Evolutionary conservation across 2,888 invertebrate genomes (phyloP), one percentile per base, ranked within the genome.

Genomic region (Rhagium mordax): DNA sequence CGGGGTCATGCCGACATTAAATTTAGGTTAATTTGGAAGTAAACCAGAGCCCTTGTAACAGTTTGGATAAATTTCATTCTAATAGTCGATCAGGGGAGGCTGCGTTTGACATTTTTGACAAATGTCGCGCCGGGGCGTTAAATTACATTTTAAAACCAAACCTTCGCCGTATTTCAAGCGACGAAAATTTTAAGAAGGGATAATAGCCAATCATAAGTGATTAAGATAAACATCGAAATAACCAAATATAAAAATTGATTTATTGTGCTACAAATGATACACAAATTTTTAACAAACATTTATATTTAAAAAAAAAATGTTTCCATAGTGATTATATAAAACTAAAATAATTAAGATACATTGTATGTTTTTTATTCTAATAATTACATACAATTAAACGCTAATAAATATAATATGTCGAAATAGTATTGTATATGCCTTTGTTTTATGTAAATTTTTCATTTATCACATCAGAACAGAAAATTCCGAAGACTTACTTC

Each of bases 101-200:
- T 84, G 84, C 79, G 70, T 71, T 75, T 82, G 84, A 81, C 84
- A 72, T 80, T 84, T 84, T 83, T 85, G 85, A 84, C 83, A 82
- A 84, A 84, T 84, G 81, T 76, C 77, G 72, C 72, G 57, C 67
- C 64, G 72, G 66, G 74, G 59, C 74, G 77, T 78, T 78, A 79
- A 82, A 81, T 81, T 78, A 75, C 78, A 74, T 75, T 80, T 81
- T 81, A 79, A 80, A 78, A 65, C 61, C 60, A 71, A 64, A 29
- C 74, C 73, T 78, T 55, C 62, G 70, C 64, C 59, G 60, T 62
- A 72, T 71, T 64, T 74, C 74, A 71, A 51, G 18, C 51, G 33
- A 18, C 33, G 10, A 51, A 49, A 53, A 24, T 61, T 61, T 10
- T 15, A 29, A 33, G 53, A 55, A 29, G 53, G 16, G 55, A 16